Percentiles rank a stretch among this genome's conserved stretches.
Conservation (phyloP, 2,888 invertebrate species). For the Watsonalla cultraria region DNA sequence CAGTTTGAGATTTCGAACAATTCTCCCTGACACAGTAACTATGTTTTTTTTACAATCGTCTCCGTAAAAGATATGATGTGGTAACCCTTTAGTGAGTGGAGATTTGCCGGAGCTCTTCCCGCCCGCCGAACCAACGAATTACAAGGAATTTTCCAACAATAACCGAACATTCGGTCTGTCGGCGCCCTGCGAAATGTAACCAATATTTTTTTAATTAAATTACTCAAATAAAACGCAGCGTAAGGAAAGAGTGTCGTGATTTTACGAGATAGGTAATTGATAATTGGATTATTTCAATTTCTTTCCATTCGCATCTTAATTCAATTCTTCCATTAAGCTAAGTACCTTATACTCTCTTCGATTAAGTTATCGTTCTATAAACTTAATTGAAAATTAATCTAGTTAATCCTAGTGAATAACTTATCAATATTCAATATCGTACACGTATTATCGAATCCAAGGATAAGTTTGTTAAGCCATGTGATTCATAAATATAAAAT, state of each 20-base stretch:
- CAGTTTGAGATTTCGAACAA: no score
- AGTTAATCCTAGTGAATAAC: no score
- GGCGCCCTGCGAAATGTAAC: constrained; percentile 36
- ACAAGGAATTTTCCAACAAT: constrained; percentile 44
- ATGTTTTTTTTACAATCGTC: not conserved
- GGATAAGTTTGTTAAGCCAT: no score
- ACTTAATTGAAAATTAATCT: no score
- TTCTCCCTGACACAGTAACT: not conserved
- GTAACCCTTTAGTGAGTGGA: constrained; percentile 12
- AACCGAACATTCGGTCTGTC: constrained; percentile 39
- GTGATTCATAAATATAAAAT: no score
- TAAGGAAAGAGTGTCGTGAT: constrained; percentile 23
- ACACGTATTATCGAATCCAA: no score
- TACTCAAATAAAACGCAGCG: constrained; percentile 26
- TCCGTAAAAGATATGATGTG: not conserved
- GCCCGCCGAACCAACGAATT: constrained; percentile 25
- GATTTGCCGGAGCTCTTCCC: constrained; percentile 33
- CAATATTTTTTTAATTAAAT: constrained; percentile 54
- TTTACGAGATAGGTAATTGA: constrained; percentile 15
- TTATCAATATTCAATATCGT: no score
- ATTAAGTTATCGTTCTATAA: no score
- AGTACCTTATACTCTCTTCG: no score
- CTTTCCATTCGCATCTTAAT: not conserved
- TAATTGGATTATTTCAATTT: constrained; percentile 16
- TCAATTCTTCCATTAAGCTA: not conserved